Percentiles rank a stretch among this genome's conserved stretches.
These are phyloP conservation scores for Onychostoma macrolepis DNA, from an alignment of 2,113 vertebrate species.

Conservation along the genomic window DNA sequence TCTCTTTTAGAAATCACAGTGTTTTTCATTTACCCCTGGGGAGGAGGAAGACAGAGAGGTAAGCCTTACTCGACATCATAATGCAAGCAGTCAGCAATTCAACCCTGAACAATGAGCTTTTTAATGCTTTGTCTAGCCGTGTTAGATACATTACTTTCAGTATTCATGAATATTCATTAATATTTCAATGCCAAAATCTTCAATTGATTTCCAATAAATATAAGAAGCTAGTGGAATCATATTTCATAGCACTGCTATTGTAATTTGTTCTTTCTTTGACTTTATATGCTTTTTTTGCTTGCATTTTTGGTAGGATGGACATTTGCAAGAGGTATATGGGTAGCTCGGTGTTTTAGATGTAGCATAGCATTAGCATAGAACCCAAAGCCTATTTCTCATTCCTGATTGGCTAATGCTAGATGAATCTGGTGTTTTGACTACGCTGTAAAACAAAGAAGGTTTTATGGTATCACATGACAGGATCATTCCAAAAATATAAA, in stretches of 20 bases:
- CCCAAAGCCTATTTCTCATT: slow-evolving; percentile 51
- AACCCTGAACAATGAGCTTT: not conserved
- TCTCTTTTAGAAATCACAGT: slow-evolving; percentile 82
- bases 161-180: not conserved
- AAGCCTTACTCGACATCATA: slow-evolving; percentile 25
- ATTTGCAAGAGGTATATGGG: slow-evolving; percentile 61
- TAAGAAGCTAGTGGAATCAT: not conserved
- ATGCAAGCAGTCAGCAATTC: not conserved
- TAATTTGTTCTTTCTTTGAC: not conserved
- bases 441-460: not conserved
- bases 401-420: not conserved
- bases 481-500: not conserved
- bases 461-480: not conserved
- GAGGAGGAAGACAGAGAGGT: slow-evolving; percentile 84
- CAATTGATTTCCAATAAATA: not conserved
- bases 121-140: not conserved
- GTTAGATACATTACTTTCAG: not conserved
- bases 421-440: not conserved
- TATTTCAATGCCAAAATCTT: not conserved
- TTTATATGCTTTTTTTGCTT: slow-evolving; percentile 1
- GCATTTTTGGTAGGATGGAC: slow-evolving; percentile 54
- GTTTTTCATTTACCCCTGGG: slow-evolving; percentile 83
- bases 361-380: slow-evolving; percentile 4
- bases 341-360: slow-evolving; percentile 9
- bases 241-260: not conserved